Evolutionary conservation across 2,888 invertebrate genomes (phyloP), one percentile per base, ranked within the genome.

Genomic region (Phoenoteleia sp.): DNA sequence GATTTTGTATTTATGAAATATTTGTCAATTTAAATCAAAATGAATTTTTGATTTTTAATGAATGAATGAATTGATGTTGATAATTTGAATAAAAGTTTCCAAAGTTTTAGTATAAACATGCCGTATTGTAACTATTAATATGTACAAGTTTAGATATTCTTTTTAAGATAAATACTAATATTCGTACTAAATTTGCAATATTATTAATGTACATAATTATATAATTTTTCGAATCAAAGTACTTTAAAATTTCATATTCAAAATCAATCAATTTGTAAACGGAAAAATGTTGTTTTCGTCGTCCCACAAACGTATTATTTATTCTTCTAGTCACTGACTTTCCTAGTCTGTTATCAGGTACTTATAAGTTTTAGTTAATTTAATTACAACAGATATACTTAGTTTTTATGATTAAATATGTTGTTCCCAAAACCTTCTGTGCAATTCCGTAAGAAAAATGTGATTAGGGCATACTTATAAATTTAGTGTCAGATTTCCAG

Each of bases 1-100:
- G 56, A n/a, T n/a, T n/a, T 17, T 76, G 64, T 76, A 56, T 29
- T n/a, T 56, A 17, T 39, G n/a, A 36, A 33, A 33, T 56, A 29
- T 56, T 4, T 33, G 19, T 33, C 33, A 33, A 33, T 56, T 19
- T 19, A 56, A 52, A 21, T 19, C 2, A 21, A 49, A 49, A 56
- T 19, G n/a, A n/a, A n/a, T n/a, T 64, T 60, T 52, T 13, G 21
- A 29, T 52, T 47, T n/a, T n/a, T n/a, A n/a, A n/a, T n/a, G n/a
- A n/a, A n/a, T n/a, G n/a, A n/a, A n/a, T n/a, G 29, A 29, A 29
- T 29, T 29, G 9, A 42, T 17, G 15, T 42, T 42, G 2, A 42
- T 42, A 42, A 42, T 42, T 42, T 15, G 42, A 17, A 42, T n/a
- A n/a, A n/a, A n/a, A n/a, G n/a, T n/a, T n/a, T n/a, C n/a, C n/a